Base-by-base conservation (phyloP, 2,113 vertebrate genomes). In the Camelus bactrianus region DNA sequence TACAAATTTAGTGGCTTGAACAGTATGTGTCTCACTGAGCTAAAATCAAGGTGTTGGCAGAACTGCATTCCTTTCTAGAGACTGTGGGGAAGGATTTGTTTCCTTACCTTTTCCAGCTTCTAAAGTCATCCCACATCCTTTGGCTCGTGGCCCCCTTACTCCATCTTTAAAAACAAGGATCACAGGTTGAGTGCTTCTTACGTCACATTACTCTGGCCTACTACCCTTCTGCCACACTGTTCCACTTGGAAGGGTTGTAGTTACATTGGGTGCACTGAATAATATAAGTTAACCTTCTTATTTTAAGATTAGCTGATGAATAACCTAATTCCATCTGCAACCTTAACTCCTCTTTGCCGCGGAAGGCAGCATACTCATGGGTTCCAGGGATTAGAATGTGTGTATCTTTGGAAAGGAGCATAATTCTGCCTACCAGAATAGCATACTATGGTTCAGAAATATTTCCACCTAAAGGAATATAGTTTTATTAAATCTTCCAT, bases 251-350 rank as follows among this genome's bases (percentile, higher is more conserved):
- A 76, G 72, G 38, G 58, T 82, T 84, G 26, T 85, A 70, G 11
- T 85, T 85, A 46, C 42, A 11, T 8, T 89, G 60, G 7, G 28
- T 67, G 9, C 22, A 50, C 64, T 80, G 46, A 60, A 38, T 86
- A 82, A 82, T 92, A 24, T 46, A 89, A 22, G 64, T 73, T 96
- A 52, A 52, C 91, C 64, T 93, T 93, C 64, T 93, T 93, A 16
- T 72, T 96, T 73, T 91, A 92, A 89, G 30, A 22, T 94, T 67
- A 64, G 8, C 20, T 86, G 20, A 48, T 91, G 85, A 94, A 22
- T 16, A 75, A 64, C 16, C 86, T 67, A 80, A 67, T 65, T 96
- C 58, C 6, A 75, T 62, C 20, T 75, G 32, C 22, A 86, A 48
- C 17, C 32, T 89, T 83, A 84, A 52, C 85, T 95, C 19, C 52